Conservation (phyloP, 2,888 invertebrate species). For the Glyphotaelius pellucidus region DNA sequence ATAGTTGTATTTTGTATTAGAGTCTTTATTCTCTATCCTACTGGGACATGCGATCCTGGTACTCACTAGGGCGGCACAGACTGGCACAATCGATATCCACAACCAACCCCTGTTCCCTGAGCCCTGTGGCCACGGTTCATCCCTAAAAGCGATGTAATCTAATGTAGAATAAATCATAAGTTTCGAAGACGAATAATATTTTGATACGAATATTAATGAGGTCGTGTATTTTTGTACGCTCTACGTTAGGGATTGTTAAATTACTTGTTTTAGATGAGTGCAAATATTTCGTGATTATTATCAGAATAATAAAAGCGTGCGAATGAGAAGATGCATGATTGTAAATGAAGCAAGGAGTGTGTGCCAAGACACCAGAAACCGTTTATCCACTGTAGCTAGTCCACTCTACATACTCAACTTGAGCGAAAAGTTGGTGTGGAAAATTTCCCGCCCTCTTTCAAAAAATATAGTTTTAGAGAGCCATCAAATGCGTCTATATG, state of each 20-base stretch:
- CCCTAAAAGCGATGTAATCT: conserved; percentile 42
- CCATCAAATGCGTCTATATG: too few relatives aligned
- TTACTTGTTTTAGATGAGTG: too few relatives aligned
- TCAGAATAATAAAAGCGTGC: too few relatives aligned
- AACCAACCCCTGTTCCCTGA: not conserved
- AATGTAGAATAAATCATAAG: conserved; percentile 39
- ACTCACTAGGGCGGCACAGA: conserved; percentile 40
- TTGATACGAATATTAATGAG: not conserved
- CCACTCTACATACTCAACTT: too few relatives aligned
- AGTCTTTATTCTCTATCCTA: not conserved
- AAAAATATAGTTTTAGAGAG: too few relatives aligned
- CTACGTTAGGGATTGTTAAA: not conserved
- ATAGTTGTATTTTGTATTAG: not conserved
- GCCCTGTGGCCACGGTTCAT: conserved; percentile 3
- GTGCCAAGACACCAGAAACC: too few relatives aligned
- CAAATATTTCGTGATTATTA: too few relatives aligned
- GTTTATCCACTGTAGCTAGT: too few relatives aligned
- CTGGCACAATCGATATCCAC: conserved; percentile 51
- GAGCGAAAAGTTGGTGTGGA: too few relatives aligned
- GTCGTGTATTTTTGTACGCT: not conserved
- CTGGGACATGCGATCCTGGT: conserved; percentile 29
- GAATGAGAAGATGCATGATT: too few relatives aligned
- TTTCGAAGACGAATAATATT: conserved; percentile 14
- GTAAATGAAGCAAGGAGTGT: too few relatives aligned
- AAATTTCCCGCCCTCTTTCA: too few relatives aligned